Evolutionary conservation across 2,888 invertebrate genomes (phyloP).

Genomic region (Lycophotia porphyrea): DNA sequence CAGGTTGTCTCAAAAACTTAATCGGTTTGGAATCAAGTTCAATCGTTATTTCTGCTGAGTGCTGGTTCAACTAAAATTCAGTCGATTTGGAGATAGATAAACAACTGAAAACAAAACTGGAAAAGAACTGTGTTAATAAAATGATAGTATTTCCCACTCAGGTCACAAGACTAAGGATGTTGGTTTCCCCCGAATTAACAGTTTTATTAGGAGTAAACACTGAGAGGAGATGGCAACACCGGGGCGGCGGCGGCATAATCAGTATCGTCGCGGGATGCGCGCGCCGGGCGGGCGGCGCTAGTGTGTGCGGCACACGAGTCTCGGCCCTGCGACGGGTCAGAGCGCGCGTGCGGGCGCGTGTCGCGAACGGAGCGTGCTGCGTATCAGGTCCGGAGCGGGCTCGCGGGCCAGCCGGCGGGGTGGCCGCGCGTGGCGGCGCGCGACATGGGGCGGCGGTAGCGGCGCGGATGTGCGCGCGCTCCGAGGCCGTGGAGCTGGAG

Average conservation of each 20-base stretch:
- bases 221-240: conserved; percentile 73
- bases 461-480: conserved; percentile 95
- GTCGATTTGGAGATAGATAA: not conserved
- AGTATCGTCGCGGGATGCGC: conserved; percentile 71
- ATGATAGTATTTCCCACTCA: conserved; percentile 11
- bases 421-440: conserved; percentile 87
- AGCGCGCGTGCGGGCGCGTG: conserved; percentile 78
- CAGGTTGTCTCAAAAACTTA: not conserved
- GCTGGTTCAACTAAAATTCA: not conserved
- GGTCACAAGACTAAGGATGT: conserved; percentile 15
- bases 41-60: not conserved
- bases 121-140: not conserved
- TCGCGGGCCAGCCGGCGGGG: conserved; percentile 76
- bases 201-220: conserved; percentile 61
- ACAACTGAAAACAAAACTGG: too few relatives aligned
- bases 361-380: conserved; percentile 72
- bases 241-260: conserved; percentile 64
- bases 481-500: conserved; percentile 94
- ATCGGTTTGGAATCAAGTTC: not conserved
- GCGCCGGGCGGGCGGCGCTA: conserved; percentile 75
- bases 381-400: conserved; percentile 72
- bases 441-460: conserved; percentile 93
- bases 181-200: conserved; percentile 25
- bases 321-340: conserved; percentile 80
- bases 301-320: conserved; percentile 72